Percentiles rank a stretch among this genome's conserved stretches.
These are phyloP conservation scores for Mimumesa dahlbomi DNA, from an alignment of 2,888 invertebrate species.

Conservation along the genomic window DNA sequence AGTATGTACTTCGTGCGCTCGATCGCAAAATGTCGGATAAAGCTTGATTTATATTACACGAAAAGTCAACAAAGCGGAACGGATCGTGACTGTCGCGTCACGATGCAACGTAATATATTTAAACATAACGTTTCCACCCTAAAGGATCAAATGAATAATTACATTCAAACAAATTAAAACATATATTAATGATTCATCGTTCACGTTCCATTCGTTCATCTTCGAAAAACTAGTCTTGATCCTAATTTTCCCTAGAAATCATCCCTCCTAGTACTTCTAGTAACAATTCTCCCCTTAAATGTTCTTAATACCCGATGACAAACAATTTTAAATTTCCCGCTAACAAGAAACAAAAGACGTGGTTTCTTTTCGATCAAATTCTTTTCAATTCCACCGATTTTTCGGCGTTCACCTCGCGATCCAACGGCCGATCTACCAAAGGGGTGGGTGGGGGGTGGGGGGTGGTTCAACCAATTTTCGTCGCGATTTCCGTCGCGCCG, in stretches of 20 bases:
- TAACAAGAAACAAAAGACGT: no score
- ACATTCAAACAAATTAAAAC: conserved; percentile 39
- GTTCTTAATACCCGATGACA: no score
- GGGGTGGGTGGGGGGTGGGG: no score
- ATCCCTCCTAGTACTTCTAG: no score
- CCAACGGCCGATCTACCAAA: neutral
- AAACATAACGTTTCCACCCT: conserved; percentile 46
- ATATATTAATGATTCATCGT: no score
- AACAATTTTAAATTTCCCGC: no score
- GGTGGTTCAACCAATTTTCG: conserved; percentile 74
- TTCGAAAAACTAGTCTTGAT: no score
- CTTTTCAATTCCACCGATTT: conserved; percentile 10
- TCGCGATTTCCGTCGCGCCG: conserved; percentile 72
- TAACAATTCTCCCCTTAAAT: no score
- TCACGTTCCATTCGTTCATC: no score
- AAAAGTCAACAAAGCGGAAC: conserved; percentile 48
- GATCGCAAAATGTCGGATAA: conserved; percentile 43
- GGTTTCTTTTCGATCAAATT: no score
- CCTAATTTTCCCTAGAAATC: no score
- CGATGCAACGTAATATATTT: conserved; percentile 42
- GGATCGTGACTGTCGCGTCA: conserved; percentile 34
- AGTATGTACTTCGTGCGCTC: conserved; percentile 12
- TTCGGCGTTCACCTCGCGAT: conserved; percentile 7
- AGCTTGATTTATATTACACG: conserved; percentile 40
- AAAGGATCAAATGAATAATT: conserved; percentile 39